phyloP scores from a whole-genome alignment of 2,888 invertebrate species.

The Macrosiphum euphorbiae region DNA sequence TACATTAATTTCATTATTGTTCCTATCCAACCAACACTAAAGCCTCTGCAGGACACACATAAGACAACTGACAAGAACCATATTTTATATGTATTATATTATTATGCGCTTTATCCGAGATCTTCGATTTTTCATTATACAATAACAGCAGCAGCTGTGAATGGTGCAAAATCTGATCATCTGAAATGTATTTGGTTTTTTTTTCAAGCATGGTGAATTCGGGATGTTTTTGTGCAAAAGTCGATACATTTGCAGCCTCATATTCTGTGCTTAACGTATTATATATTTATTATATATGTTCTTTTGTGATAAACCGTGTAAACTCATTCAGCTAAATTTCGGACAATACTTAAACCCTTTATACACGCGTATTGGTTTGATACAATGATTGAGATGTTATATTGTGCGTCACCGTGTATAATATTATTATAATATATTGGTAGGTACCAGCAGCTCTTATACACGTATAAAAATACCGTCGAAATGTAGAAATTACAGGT shows the following conservation, averaged over 20 bases:
- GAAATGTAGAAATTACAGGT: slow-evolving; percentile 58
- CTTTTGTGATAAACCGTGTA: slow-evolving; percentile 40
- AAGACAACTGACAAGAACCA: background rate
- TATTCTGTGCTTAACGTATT: slow-evolving; percentile 1
- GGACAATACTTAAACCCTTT: slow-evolving; percentile 46
- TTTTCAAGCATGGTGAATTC: background rate
- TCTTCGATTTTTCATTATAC: background rate
- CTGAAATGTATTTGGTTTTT: slow-evolving; percentile 8
- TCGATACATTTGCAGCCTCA: background rate
- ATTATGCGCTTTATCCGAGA: background rate
- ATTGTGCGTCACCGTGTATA: background rate
- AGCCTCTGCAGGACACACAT: background rate
- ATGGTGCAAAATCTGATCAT: background rate
- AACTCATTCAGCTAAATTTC: background rate
- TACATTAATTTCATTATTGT: background rate
- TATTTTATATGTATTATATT: background rate
- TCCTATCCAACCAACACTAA: background rate
- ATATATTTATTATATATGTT: background rate
- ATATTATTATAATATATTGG: background rate
- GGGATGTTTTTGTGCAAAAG: slow-evolving; percentile 12
- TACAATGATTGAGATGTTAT: slow-evolving; percentile 55
- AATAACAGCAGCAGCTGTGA: background rate
- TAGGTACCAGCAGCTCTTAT: background rate
- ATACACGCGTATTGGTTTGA: slow-evolving; percentile 14
- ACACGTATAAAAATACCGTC: slow-evolving; percentile 10